Evolutionary conservation across 2,888 invertebrate genomes (phyloP).

Genomic region (Isoperla grammatica): DNA sequence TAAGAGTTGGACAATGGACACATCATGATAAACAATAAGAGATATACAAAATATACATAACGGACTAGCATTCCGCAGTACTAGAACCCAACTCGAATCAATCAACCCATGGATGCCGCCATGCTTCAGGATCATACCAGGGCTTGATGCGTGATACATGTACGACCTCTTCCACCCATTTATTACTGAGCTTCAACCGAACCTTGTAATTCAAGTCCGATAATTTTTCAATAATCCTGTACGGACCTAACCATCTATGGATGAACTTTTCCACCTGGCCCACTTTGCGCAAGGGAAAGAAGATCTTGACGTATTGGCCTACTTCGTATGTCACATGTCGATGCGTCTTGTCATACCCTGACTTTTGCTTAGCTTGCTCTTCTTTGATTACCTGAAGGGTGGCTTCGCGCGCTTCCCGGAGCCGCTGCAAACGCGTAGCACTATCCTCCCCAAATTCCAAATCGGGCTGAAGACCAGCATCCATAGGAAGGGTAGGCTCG

Average conservation of each 20-base stretch:
- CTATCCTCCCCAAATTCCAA: background rate
- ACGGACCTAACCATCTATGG: background rate
- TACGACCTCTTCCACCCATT: background rate
- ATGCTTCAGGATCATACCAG: background rate
- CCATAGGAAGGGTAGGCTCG: background rate
- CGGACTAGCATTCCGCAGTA: too few relatives aligned
- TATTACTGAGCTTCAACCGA: background rate
- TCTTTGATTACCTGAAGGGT: background rate
- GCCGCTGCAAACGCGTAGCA: background rate
- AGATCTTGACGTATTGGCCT: constrained; percentile 2
- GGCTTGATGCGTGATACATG: constrained; percentile 9
- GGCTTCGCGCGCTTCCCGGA: background rate
- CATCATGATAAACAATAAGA: too few relatives aligned
- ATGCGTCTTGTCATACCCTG: background rate
- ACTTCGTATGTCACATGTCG: background rate
- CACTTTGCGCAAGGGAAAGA: background rate
- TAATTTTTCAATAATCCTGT: background rate
- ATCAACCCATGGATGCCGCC: background rate
- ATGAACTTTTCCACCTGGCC: background rate
- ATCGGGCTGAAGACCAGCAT: background rate
- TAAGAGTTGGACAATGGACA: too few relatives aligned
- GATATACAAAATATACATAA: too few relatives aligned
- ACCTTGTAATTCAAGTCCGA: constrained; percentile 11
- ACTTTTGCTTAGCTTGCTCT: background rate
- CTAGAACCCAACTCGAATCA: too few relatives aligned